These are phyloP conservation scores for Drosophila pegasa DNA, from an alignment of 2,888 invertebrate genomes.

Conservation along the genomic window DNA sequence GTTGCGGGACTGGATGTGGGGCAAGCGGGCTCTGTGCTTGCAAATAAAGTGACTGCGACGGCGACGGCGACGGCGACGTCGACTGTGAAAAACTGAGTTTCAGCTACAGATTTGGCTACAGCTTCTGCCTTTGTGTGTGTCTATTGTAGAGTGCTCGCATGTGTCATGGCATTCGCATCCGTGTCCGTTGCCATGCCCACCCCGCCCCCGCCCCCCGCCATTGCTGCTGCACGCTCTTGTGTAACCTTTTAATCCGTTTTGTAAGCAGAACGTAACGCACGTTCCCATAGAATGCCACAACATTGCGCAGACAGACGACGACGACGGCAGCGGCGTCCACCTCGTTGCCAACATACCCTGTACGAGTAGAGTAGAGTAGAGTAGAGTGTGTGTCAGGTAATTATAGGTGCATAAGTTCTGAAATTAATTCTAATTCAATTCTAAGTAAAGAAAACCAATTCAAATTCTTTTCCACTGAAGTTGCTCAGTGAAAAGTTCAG, in stretches of 20 bases:
- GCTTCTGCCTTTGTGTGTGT: conserved; percentile 51
- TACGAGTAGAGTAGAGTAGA: neutral
- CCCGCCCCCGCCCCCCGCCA: conserved; percentile 1
- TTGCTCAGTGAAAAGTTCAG: neutral
- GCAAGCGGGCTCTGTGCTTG: neutral
- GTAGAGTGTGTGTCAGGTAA: neutral
- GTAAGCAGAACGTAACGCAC: conserved; percentile 82
- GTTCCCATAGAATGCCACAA: conserved; percentile 61
- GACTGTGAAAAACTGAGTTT: conserved; percentile 9
- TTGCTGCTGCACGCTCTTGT: conserved; percentile 73
- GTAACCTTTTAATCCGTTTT: conserved; percentile 83
- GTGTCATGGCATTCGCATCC: conserved; percentile 52
- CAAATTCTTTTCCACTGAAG: neutral
- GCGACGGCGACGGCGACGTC: conserved; percentile 42
- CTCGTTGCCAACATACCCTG: conserved; percentile 11
- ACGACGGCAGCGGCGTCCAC: no score
- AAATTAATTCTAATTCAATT: neutral
- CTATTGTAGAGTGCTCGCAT: conserved; percentile 40
- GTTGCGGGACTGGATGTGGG: conserved; percentile 6
- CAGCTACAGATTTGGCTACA: conserved; percentile 3
- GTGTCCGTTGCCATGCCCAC: conserved; percentile 39
- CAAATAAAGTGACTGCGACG: conserved; percentile 69
- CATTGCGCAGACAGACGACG: conserved; percentile 8
- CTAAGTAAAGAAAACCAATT: neutral
- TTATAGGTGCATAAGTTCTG: no score